Percentiles rank a stretch among this genome's conserved stretches.
Conservation (phyloP, 2,888 invertebrate genomes). For the Auanema freiburgensis region DNA sequence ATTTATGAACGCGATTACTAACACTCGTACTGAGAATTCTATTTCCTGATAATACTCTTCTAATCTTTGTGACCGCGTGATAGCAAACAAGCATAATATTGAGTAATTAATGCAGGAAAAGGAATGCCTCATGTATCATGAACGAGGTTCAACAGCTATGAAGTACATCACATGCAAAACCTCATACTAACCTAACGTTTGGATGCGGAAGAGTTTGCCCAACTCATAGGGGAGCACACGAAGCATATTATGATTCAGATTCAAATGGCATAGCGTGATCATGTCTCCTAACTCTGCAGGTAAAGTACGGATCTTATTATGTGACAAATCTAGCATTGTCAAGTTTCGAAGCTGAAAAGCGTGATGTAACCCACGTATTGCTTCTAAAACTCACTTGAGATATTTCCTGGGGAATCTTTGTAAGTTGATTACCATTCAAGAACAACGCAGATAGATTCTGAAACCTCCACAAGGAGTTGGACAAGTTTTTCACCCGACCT, state of each 20-base stretch:
- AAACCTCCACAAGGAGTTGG: conserved; percentile 86
- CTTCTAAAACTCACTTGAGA: conserved; percentile 68
- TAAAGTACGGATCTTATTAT: conserved; percentile 88
- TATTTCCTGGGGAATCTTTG: conserved; percentile 86
- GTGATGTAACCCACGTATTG: neutral
- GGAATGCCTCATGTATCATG: neutral
- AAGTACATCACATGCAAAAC: too few species aligned
- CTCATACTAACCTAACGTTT: conserved; percentile 78
- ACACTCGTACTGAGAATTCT: too few species aligned
- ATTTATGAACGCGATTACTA: too few species aligned
- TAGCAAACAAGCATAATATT: neutral
- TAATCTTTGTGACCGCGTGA: neutral
- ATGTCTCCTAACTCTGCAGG: conserved; percentile 96
- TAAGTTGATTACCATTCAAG: conserved; percentile 90
- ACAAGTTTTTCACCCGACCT: conserved; percentile 92
- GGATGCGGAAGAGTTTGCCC: conserved; percentile 93
- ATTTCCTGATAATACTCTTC: too few species aligned
- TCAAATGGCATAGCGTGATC: conserved; percentile 89
- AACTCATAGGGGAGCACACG: conserved; percentile 92
- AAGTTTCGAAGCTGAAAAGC: conserved; percentile 74
- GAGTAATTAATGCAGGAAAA: neutral
- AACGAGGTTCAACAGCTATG: too few species aligned
- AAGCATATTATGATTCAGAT: conserved; percentile 89
- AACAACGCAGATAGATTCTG: conserved; percentile 88
- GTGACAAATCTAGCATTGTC: conserved; percentile 85